These are phyloP conservation scores for Aldrovandia affinis DNA, from an alignment of 2,797 vertebrate genomes.

Conservation along the genomic window DNA sequence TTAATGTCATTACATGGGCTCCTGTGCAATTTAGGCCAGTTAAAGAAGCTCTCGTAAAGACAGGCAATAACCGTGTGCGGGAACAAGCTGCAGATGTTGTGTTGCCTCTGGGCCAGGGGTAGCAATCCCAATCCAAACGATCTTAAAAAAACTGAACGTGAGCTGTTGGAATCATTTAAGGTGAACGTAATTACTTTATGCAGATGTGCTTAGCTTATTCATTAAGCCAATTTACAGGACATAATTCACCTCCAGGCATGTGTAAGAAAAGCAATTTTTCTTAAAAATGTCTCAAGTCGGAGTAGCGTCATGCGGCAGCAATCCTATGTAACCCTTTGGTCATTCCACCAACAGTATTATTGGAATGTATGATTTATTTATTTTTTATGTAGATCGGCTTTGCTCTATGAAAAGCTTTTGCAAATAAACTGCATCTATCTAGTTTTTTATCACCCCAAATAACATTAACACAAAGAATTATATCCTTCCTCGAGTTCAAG, in stretches of 20 bases:
- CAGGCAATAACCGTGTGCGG: neutral
- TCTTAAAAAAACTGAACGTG: neutral
- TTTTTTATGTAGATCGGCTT: neutral
- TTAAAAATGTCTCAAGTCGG: neutral
- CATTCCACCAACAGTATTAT: neutral
- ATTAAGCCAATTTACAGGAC: conserved; percentile 6
- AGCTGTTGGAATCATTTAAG: conserved; percentile 11
- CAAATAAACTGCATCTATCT: too few relatives aligned
- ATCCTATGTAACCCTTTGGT: conserved; percentile 37
- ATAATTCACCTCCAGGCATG: neutral
- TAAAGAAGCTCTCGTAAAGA: too few relatives aligned
- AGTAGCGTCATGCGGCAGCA: conserved; percentile 46
- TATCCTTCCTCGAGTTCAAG: too few relatives aligned
- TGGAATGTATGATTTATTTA: neutral
- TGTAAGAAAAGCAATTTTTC: neutral
- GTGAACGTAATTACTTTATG: neutral
- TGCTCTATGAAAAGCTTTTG: neutral
- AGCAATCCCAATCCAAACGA: neutral
- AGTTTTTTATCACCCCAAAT: too few relatives aligned
- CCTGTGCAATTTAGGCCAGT: too few relatives aligned
- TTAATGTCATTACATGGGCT: too few relatives aligned
- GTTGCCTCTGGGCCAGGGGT: neutral
- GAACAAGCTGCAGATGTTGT: neutral
- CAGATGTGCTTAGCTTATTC: neutral
- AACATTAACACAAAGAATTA: too few relatives aligned